These are phyloP conservation scores for Otolemur crassicaudatus DNA, from an alignment of 2,797 vertebrate genomes.

Conservation along the genomic window DNA sequence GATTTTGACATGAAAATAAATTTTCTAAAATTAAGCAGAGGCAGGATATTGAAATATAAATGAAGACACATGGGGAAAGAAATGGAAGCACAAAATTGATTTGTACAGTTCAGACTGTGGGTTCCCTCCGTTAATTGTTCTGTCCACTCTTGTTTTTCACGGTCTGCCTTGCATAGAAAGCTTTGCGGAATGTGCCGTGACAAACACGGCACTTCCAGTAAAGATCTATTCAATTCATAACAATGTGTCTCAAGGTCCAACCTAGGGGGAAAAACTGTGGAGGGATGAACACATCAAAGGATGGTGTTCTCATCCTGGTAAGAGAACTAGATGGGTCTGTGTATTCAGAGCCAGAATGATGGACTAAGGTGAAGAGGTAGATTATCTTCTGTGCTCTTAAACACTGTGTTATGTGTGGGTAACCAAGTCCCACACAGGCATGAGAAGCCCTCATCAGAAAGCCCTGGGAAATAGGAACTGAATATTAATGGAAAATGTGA, in stretches of 20 bases:
- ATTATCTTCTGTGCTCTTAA: not conserved
- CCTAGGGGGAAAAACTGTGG: not conserved
- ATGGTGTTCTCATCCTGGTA: not conserved
- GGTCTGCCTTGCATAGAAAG: conserved; percentile 2
- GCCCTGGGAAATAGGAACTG: not conserved
- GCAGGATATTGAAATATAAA: conserved; percentile 68
- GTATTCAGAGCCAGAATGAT: not conserved
- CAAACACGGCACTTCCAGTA: not conserved
- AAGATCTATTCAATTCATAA: not conserved
- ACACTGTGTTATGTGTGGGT: not conserved
- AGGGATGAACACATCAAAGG: not conserved
- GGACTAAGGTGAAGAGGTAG: not conserved
- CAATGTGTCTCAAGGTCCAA: conserved; percentile 18
- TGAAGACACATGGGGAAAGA: conserved; percentile 62
- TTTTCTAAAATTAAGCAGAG: conserved; percentile 70
- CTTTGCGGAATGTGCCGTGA: not conserved
- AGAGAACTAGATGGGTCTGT: not conserved
- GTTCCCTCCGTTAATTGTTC: conserved; percentile 65
- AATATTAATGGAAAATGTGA: not conserved
- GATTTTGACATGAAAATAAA: conserved; percentile 69
- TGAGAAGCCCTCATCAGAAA: not conserved
- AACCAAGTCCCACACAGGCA: not conserved
- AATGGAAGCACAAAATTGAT: conserved; percentile 69
- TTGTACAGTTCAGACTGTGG: conserved; percentile 6
- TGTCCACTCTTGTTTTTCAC: conserved; percentile 75